Evolutionary conservation across 2,888 invertebrate species (phyloP).

Genomic region (Acanthoscelides obtectus): DNA sequence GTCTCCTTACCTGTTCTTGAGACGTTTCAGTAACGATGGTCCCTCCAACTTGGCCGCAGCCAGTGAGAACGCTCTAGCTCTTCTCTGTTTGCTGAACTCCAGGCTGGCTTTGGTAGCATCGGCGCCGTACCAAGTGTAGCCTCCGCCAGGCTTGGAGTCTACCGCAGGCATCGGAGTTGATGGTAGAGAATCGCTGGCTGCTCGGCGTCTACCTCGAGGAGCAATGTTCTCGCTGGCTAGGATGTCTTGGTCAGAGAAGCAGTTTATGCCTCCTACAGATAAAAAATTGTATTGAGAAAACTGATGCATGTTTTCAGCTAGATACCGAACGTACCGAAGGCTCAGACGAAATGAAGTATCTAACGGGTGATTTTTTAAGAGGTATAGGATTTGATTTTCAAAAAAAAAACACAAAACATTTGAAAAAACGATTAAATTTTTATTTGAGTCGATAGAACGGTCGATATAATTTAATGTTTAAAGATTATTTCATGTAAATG

Average conservation of each 20-base stretch:
- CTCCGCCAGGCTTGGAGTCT: constrained; percentile 44
- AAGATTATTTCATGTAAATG: no score
- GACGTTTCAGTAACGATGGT: constrained; percentile 13
- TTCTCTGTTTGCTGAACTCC: constrained; percentile 40
- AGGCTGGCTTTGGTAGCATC: constrained; percentile 57
- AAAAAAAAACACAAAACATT: no score
- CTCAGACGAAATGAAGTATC: no score
- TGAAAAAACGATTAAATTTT: no score
- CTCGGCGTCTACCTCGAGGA: constrained; percentile 51
- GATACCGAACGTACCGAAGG: no score
- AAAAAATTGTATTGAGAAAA: no score
- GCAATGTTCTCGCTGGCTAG: constrained; percentile 57
- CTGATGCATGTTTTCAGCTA: no score
- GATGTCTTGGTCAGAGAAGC: constrained; percentile 71
- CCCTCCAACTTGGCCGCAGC: constrained; percentile 3
- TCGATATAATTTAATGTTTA: no score
- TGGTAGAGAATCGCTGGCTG: constrained; percentile 56
- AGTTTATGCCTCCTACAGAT: constrained; percentile 54
- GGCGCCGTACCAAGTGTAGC: constrained; percentile 67
- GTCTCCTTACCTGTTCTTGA: constrained; percentile 14
- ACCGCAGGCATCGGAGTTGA: constrained; percentile 26
- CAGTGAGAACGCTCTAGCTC: constrained; percentile 10
- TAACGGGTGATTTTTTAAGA: no score
- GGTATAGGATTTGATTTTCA: no score
- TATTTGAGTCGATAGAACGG: no score